These are phyloP conservation scores for Amphiduros pacificus DNA, from an alignment of 2,888 invertebrate species.

Conservation along the genomic window DNA sequence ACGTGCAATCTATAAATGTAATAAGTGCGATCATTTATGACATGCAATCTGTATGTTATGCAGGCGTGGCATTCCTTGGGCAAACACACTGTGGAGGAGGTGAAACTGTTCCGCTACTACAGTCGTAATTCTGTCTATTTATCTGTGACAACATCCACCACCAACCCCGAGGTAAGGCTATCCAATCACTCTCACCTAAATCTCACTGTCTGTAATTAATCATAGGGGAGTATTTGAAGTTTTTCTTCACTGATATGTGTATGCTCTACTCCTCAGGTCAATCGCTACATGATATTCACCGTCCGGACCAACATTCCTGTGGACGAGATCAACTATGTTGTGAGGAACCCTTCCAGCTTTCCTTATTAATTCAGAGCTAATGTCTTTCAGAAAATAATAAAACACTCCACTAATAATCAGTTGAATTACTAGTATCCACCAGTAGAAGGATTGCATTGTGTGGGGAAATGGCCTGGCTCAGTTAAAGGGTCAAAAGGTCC, in stretches of 20 bases:
- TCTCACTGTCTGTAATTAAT: too few relatives aligned
- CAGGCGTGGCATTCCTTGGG: conserved; percentile 19
- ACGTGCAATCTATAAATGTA: background rate
- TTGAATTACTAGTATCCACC: background rate
- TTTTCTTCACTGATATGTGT: too few relatives aligned
- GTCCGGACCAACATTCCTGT: conserved; percentile 86
- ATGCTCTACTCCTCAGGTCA: conserved; percentile 77
- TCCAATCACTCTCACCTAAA: too few relatives aligned
- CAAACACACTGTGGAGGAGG: conserved; percentile 19
- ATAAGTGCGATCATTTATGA: too few relatives aligned
- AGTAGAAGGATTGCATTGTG: too few relatives aligned
- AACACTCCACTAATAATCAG: background rate
- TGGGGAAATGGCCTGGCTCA: too few relatives aligned
- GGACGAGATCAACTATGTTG: conserved; percentile 82
- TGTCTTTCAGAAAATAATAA: background rate
- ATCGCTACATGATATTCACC: conserved; percentile 89
- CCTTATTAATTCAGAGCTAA: background rate
- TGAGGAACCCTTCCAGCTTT: conserved; percentile 31
- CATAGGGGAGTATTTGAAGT: too few relatives aligned
- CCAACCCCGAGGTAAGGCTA: conserved; percentile 63
- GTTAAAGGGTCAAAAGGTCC: too few relatives aligned
- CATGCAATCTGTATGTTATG: too few relatives aligned
- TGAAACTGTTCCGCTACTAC: conserved; percentile 27
- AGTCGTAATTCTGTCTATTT: conserved; percentile 65
- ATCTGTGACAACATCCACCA: conserved; percentile 84